Evolutionary conservation across 2,113 vertebrate species (phyloP).

Genomic region (Theristicus caerulescens): DNA sequence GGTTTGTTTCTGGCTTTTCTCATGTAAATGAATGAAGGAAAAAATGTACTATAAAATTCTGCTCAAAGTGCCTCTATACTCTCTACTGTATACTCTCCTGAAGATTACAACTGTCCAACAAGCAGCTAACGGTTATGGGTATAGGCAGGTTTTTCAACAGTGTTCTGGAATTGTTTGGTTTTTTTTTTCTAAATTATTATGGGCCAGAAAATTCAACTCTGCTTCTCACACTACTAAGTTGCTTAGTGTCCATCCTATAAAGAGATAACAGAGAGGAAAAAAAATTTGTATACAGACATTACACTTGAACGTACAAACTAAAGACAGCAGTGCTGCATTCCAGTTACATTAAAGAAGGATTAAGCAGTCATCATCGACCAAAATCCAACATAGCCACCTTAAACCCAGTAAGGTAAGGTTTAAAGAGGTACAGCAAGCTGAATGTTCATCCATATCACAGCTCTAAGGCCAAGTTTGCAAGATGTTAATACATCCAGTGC

Average conservation of each 20-base stretch:
- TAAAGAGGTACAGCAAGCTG: background rate
- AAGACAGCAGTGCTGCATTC: background rate
- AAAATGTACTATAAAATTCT: background rate
- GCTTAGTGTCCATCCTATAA: background rate
- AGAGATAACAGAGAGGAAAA: background rate
- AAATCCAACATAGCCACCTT: background rate
- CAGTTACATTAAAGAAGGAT: background rate
- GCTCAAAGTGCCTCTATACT: background rate
- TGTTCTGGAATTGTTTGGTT: background rate
- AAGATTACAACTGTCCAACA: background rate
- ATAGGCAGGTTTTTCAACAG: background rate
- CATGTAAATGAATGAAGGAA: background rate
- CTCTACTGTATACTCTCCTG: background rate
- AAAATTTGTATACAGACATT: background rate
- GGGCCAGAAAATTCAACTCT: background rate
- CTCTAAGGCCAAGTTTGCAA: background rate
- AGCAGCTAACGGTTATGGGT: background rate
- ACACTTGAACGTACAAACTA: background rate
- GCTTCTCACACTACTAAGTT: background rate
- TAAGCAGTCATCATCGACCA: background rate
- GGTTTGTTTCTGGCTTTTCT: background rate
- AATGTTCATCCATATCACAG: accelerated
- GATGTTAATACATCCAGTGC: background rate
- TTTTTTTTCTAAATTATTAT: background rate
- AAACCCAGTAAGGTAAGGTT: background rate